Base-by-base conservation (phyloP, 2,113 vertebrate species). In the Excalfactoria chinensis region DNA sequence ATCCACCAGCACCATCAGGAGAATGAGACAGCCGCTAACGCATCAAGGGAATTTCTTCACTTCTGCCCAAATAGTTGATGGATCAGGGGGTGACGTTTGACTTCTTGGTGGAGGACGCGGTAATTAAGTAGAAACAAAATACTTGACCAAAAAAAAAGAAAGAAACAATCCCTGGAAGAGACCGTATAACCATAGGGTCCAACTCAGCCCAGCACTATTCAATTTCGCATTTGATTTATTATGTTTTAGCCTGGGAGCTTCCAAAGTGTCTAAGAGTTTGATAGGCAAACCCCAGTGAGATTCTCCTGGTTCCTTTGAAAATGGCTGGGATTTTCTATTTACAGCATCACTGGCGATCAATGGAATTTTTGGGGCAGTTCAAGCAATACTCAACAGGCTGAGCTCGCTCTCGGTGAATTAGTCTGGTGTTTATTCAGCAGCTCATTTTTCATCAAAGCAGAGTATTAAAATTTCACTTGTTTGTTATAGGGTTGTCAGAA, bases 361-460 rank as follows among this genome's bases (percentile, higher is more conserved):
- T 76, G 72, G 89, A 74, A 69, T 93, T 82, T 80, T 93, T 80
- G 41, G 55, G 94, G 68, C 67, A 83, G 94, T 81, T 94, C 72
- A 89, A 83, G 87, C 90, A 84, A 68, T 72, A 88, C 87, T 92
- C 88, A 84, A 87, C 75, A 94, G 84, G 78, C 83, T 94, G 83
- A 92, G 63, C 75, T 97, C 88, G 91, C 80, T 95, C 44, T 88
- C 84, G 94, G 89, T 95, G 93, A 96, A 95, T 95, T 96, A 94
- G 75, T 48, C 86, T 69, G 14, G 21, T 95, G 83, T 97, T 97
- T 95, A 95, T 86, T 94, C 88, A 95, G 73, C 93, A 95, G 93
- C 80, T 97, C 64, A 84, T 95, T 97, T 96, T 93, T 88, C 89
- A 94, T 86, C 34, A 0, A 84, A 91, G 46, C 60, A 30, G 64